Conservation (phyloP, 2,888 invertebrate genomes). For the Arctia plantaginis region DNA sequence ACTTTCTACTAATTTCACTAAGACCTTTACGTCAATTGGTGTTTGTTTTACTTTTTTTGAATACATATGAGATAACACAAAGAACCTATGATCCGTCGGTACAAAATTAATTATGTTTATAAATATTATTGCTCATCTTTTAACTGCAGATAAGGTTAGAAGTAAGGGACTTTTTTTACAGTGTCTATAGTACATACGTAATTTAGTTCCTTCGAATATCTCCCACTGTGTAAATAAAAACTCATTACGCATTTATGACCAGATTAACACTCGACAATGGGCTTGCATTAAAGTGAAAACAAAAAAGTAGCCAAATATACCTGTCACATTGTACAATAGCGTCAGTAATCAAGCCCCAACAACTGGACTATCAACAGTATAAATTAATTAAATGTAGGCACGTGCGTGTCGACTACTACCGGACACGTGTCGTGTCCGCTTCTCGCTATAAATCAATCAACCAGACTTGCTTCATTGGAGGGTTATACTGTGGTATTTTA, state of each 20-base stretch:
- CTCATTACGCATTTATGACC: background rate
- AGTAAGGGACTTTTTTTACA: too few relatives aligned
- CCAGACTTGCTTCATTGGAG: slow-evolving; percentile 60
- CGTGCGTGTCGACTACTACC: slow-evolving; percentile 57
- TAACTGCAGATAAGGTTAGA: background rate
- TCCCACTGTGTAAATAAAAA: background rate
- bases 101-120: too few relatives aligned
- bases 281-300: background rate
- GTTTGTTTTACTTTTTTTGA: background rate
- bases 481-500: slow-evolving; percentile 53
- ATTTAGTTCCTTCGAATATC: background rate
- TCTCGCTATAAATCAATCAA: slow-evolving; percentile 69
- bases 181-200: background rate
- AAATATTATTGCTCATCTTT: background rate
- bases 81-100: too few relatives aligned
- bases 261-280: background rate
- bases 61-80: background rate
- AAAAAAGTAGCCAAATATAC: slow-evolving; percentile 20
- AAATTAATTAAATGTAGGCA: slow-evolving; percentile 70
- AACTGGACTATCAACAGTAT: slow-evolving; percentile 55
- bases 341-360: slow-evolving; percentile 31
- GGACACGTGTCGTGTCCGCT: slow-evolving; percentile 57
- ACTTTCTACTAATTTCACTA: background rate
- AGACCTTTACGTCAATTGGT: background rate
- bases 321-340: slow-evolving; percentile 31